Evolutionary conservation across 2,888 invertebrate genomes (phyloP), one percentile per base, ranked within the genome.

Genomic region (Drosophila limbata): DNA sequence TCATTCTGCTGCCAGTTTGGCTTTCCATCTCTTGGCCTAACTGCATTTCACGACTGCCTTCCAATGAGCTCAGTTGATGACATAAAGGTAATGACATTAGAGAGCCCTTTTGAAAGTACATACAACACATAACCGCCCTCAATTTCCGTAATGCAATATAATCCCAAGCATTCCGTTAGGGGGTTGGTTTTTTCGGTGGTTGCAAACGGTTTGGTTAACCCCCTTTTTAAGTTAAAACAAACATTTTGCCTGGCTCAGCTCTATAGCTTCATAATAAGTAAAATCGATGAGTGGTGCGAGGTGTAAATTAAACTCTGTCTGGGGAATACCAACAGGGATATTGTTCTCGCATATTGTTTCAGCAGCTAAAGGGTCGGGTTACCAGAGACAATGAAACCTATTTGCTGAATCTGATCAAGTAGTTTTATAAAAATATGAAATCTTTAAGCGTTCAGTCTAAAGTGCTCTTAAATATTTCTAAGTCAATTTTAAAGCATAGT

Each of bases 241-340:
- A 83, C 78, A 69, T 70, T 73, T 76, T 65, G 70, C 63, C 69
- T 69, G 35, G 35, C 55, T 65, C 50, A 64, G 62, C 52, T 44
- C 65, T 25, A 69, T 71, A 57, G 81, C 75, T 84, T 84, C 84
- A 86, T 86, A 82, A 74, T 72, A 25, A 25, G 25, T 25, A 82
- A 81, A 84, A 80, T 84, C 80, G 81, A 79, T 80, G 69, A 35
- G 17, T 42, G 68, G 65, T 19, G 37, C 53, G 69, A 64, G 55
- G 69, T 64, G 64, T 56, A 69, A 85, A 65, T 67, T 50, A 63
- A 71, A 66, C 72, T 40, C 53, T 25, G 42, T 15, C 21, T 15
- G 35, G 4, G 37, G 59, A 62, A 35, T 56, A 60, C 13, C 57
- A 28, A 42, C 21, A 44, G 15, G 10, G 52, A 48, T 37, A 64